phyloP scores from a whole-genome alignment of 2,888 invertebrate species.

The Drosophila borealis region DNA sequence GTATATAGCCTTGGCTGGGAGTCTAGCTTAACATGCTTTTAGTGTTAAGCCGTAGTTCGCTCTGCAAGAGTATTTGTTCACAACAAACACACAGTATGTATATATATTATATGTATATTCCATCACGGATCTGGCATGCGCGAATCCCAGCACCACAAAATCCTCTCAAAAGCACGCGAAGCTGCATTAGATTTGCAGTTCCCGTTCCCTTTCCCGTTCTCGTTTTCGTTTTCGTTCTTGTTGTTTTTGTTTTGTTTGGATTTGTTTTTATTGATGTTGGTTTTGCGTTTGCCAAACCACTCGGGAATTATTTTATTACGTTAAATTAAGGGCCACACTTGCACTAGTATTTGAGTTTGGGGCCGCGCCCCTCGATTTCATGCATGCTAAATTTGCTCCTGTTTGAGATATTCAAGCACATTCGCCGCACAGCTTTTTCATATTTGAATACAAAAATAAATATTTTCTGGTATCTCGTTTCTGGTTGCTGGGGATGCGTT shows the following conservation, averaged over 20 bases:
- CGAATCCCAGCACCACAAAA: conserved; percentile 23
- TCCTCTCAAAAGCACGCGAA: conserved; percentile 21
- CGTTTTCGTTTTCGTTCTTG: conserved; percentile 15
- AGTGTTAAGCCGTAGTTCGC: not conserved
- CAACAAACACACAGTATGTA: conserved; percentile 9
- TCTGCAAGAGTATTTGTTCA: conserved; percentile 34
- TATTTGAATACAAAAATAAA: conserved; percentile 19
- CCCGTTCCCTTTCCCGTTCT: conserved; percentile 12
- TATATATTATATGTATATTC: conserved; percentile 10
- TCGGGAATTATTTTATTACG: conserved; percentile 74
- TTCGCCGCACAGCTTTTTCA: conserved; percentile 21
- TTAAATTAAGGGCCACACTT: conserved; percentile 68
- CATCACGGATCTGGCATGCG: conserved; percentile 36
- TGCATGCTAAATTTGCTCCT: conserved; percentile 59
- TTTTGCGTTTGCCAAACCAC: conserved; percentile 43
- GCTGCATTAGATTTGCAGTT: conserved; percentile 39
- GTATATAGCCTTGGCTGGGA: too few relatives aligned
- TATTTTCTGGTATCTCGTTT: conserved; percentile 16
- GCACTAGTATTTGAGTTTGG: conserved; percentile 66
- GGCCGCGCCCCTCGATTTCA: conserved; percentile 22
- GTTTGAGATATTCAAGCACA: conserved; percentile 47
- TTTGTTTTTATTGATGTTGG: conserved; percentile 15
- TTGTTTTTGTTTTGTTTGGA: conserved; percentile 14
- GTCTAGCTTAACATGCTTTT: not conserved
- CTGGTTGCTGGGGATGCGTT: conserved; percentile 17